Evolutionary conservation across 2,888 invertebrate species (phyloP).

Genomic region (Thecophora atra): DNA sequence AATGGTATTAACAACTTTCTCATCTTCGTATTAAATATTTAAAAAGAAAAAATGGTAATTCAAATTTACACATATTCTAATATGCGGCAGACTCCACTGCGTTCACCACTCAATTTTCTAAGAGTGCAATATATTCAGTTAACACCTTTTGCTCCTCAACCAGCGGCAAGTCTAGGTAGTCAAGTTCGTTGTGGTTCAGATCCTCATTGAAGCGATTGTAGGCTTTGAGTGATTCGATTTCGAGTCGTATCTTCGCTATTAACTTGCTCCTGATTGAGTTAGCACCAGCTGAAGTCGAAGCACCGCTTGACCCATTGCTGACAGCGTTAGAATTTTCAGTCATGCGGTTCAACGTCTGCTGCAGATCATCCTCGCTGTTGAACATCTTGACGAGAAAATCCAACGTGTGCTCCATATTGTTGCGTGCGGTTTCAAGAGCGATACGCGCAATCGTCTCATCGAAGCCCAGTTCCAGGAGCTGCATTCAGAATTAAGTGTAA

Average conservation of each 20-base stretch:
- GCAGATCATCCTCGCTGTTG: slow-evolving; percentile 53
- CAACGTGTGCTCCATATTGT: slow-evolving; percentile 70
- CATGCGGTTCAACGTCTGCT: slow-evolving; percentile 56
- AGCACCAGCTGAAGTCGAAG: slow-evolving; percentile 50
- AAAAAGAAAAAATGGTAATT: too few relatives aligned
- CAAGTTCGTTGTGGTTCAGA: slow-evolving; percentile 72
- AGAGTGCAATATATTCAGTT: slow-evolving; percentile 72
- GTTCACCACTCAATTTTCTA: slow-evolving; percentile 60
- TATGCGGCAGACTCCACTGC: not conserved
- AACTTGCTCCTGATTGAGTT: slow-evolving; percentile 47
- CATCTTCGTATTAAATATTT: too few relatives aligned
- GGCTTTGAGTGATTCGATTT: slow-evolving; percentile 65
- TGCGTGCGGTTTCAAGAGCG: slow-evolving; percentile 69
- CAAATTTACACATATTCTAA: too few relatives aligned
- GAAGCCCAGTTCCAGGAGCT: slow-evolving; percentile 71
- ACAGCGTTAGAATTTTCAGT: slow-evolving; percentile 47
- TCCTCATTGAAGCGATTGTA: slow-evolving; percentile 72
- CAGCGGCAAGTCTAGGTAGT: slow-evolving; percentile 77
- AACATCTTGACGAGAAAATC: slow-evolving; percentile 69
- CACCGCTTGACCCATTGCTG: slow-evolving; percentile 36
- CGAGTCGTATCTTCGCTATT: slow-evolving; percentile 52
- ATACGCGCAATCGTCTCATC: slow-evolving; percentile 67
- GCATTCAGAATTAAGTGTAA: not conserved
- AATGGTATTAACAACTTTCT: too few relatives aligned
- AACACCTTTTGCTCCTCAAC: slow-evolving; percentile 76